phyloP scores from a whole-genome alignment of 2,113 vertebrate species.

The Salvelinus fontinalis region DNA sequence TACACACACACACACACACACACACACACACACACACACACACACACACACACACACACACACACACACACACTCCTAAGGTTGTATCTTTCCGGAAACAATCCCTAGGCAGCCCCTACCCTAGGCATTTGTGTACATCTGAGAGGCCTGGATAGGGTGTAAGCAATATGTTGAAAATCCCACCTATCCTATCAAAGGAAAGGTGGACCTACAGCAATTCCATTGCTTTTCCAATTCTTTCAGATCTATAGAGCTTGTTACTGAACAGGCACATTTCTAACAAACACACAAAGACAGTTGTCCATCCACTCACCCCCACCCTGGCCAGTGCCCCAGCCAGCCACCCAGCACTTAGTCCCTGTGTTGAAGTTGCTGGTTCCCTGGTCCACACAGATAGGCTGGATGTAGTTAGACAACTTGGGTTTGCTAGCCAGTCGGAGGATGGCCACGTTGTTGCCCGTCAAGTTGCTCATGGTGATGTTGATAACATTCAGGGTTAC shows the following conservation, averaged over 20 bases:
- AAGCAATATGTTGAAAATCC: no score
- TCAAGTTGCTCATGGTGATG: slow-evolving; percentile 34
- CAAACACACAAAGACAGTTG: slow-evolving; percentile 2
- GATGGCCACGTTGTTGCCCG: slow-evolving; percentile 43
- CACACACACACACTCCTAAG: neutral
- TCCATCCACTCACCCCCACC: slow-evolving; percentile 26
- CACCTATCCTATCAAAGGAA: no score
- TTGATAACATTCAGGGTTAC: slow-evolving; percentile 30
- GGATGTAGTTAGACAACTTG: slow-evolving; percentile 37
- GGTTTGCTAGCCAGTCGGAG: slow-evolving; percentile 27
- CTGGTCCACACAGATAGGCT: slow-evolving; percentile 50
- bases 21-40: no score
- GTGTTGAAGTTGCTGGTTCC: neutral
- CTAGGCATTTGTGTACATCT: no score
- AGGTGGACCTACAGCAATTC: no score
- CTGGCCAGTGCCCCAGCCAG: slow-evolving; percentile 42
- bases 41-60: no score
- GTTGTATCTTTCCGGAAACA: no score
- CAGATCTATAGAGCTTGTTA: neutral
- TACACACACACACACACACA: neutral
- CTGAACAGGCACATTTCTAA: neutral
- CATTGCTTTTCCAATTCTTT: no score
- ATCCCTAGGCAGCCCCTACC: no score
- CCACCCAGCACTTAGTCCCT: slow-evolving; percentile 43
- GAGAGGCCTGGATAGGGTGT: no score